A percentile compares a stretch with the other conserved stretches of the same genome.
Evolutionary conservation across 2,888 invertebrate species (phyloP).

Genomic region (Achlya flavicornis): DNA sequence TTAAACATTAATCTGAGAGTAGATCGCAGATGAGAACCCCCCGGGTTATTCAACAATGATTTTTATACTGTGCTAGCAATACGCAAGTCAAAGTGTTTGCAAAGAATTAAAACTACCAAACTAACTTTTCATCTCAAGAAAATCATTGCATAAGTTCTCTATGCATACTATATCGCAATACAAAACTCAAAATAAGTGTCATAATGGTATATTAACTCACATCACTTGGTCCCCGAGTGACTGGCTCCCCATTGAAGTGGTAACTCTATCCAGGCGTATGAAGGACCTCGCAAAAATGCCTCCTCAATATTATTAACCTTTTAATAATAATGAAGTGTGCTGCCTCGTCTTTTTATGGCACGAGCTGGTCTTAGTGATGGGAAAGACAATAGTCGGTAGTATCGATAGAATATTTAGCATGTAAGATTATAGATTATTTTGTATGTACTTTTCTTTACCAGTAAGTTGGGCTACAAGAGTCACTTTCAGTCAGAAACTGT

Average conservation of each 20-base stretch:
- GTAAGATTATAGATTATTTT: neutral
- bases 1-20: too few relatives aligned
- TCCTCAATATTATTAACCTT: constrained; percentile 70
- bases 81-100: too few relatives aligned
- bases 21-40: too few relatives aligned
- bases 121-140: too few relatives aligned
- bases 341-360: constrained; percentile 72
- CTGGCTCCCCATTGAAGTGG: constrained; percentile 2
- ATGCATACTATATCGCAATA: neutral
- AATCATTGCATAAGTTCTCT: neutral
- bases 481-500: too few relatives aligned
- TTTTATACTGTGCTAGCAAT: too few relatives aligned
- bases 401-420: neutral
- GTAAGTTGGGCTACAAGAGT: too few relatives aligned
- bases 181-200: neutral
- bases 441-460: too few relatives aligned
- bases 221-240: neutral
- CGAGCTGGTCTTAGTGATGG: constrained; percentile 62
- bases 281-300: constrained; percentile 52
- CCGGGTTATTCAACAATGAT: too few relatives aligned
- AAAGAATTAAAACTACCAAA: too few relatives aligned
- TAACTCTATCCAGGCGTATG: constrained; percentile 3
- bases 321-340: constrained; percentile 77
- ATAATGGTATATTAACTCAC: neutral
- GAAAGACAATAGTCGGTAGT: constrained; percentile 16